These are phyloP conservation scores for Ursus arctos DNA, from an alignment of 2,113 vertebrate species.

Conservation along the genomic window DNA sequence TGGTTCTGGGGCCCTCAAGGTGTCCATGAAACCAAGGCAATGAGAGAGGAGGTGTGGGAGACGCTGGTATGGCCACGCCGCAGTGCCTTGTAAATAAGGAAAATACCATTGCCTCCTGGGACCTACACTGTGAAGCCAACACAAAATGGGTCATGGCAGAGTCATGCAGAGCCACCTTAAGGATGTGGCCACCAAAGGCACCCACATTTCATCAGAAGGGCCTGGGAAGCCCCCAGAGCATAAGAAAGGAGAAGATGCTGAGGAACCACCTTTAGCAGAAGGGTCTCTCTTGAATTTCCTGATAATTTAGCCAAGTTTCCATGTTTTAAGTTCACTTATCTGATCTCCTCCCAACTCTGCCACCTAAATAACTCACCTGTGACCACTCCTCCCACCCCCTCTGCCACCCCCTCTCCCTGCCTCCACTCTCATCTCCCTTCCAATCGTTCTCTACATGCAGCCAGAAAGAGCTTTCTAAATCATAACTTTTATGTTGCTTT, in stretches of 20 bases:
- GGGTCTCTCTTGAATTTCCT: not conserved
- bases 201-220: not conserved
- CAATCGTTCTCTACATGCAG: rapidly evolving
- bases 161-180: not conserved
- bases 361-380: too few species aligned
- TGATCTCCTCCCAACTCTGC: not conserved
- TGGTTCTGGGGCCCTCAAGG: not conserved
- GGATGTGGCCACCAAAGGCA: not conserved
- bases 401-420: not conserved
- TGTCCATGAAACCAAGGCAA: not conserved
- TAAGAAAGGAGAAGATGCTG: not conserved
- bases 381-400: rapidly evolving
- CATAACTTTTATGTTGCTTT: not conserved
- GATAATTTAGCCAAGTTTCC: not conserved
- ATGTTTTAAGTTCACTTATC: not conserved
- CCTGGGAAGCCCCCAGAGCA: not conserved
- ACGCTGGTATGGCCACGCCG: rapidly evolving
- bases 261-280: not conserved
- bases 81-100: not conserved
- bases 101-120: not conserved
- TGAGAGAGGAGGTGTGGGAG: not conserved
- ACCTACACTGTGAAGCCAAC: not conserved
- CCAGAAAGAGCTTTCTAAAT: not conserved
- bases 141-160: not conserved
- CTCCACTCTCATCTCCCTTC: not conserved